Percentiles rank a stretch among this genome's conserved stretches.
Conservation (phyloP, 2,888 invertebrate genomes). For the Psococerastis gibbosa region DNA sequence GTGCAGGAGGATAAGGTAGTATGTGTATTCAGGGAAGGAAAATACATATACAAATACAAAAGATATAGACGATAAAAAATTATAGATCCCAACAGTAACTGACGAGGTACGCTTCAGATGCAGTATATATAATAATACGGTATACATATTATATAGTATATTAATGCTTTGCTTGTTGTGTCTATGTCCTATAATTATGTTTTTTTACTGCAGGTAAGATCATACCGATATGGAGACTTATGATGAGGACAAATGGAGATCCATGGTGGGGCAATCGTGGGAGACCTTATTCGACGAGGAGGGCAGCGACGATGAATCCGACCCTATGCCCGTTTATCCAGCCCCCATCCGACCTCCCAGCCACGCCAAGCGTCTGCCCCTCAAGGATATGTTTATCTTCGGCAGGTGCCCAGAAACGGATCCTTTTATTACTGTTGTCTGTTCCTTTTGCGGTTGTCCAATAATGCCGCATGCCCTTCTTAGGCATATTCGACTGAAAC, state of each 20-base stretch:
- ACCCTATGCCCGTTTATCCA: neutral
- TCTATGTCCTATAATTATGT: too few relatives aligned
- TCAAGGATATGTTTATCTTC: slow-evolving; percentile 50
- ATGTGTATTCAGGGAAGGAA: too few relatives aligned
- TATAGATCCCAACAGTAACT: too few relatives aligned
- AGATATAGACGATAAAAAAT: too few relatives aligned
- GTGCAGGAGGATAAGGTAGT: too few relatives aligned
- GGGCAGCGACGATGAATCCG: neutral
- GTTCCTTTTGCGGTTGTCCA: slow-evolving; percentile 55
- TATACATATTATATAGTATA: too few relatives aligned
- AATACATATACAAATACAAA: too few relatives aligned
- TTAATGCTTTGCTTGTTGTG: too few relatives aligned
- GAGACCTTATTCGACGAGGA: neutral
- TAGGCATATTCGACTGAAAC: slow-evolving; percentile 45
- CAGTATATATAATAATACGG: too few relatives aligned
- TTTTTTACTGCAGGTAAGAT: too few relatives aligned
- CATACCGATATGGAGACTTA: neutral
- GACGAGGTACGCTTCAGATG: too few relatives aligned
- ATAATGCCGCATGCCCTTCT: slow-evolving; percentile 61
- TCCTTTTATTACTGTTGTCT: slow-evolving; percentile 54
- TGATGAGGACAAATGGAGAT: neutral
- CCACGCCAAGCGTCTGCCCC: neutral
- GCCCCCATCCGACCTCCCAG: neutral
- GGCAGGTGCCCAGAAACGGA: slow-evolving; percentile 62
- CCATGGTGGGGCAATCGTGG: neutral